Evolutionary conservation across 2,888 invertebrate species (phyloP), one percentile per base, ranked within the genome.

Genomic region (Conchocele bisecta): DNA sequence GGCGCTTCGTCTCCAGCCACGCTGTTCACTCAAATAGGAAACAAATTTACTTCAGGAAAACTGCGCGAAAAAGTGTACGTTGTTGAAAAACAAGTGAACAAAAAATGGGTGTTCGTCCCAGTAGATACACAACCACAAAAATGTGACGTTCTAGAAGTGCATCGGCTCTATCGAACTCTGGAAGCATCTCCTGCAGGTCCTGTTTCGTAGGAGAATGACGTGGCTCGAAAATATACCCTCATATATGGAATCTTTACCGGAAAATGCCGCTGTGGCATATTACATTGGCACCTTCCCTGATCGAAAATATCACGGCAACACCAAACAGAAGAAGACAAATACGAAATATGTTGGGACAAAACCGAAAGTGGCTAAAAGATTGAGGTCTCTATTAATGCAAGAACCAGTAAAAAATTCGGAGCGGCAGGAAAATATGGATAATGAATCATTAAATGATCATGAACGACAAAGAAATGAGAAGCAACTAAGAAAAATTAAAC

Each of bases 381-480:
- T 26, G 13, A 26, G n/a, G 17, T 5, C 6, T 6, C 20, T 29
- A 13, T 31, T 48, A 7, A 26, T 11, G 22, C 44, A 44, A 3
- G 4, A 20, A 3, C 7, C 44, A 4, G 48, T 48, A 2, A 48
- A 48, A 26, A 20, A 7, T 20, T 28, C 31, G 5, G 28, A 48
- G n/a, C 24, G 28, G 7, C 48, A 54, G 28, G 33, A 24, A 11
- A 5, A 20, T 29, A 3, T 41, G 29, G 48, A 61, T 41, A 11
- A 7, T 15, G 11, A n/a, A 15, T 33, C n/a, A 4, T 6, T 3
- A 0, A 26, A 54, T 15, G 68, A 68, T 28, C 48, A 24, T 15
- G 48, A 56, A n/a, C 46, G 61, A 37, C 56, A 56, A 13, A 41
- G 59, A 4, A 41, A 59, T 29, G 46, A 61, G n/a, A 61, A 61